phyloP scores from a whole-genome alignment of 2,888 invertebrate genomes.

The Drosophila neoperkinsi region DNA sequence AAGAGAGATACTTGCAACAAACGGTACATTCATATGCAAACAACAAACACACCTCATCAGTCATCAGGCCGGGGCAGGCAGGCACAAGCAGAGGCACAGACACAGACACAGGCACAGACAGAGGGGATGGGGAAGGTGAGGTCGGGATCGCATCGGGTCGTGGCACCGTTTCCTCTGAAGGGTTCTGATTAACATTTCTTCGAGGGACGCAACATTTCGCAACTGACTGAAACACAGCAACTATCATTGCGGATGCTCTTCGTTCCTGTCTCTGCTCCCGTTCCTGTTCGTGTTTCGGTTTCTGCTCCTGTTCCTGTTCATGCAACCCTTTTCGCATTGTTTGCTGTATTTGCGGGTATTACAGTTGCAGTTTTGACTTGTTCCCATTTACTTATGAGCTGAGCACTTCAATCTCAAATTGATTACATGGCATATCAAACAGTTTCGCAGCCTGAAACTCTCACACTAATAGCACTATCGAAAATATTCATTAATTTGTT shows the following conservation, averaged over 20 bases:
- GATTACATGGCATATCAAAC: background rate
- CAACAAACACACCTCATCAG: slow-evolving; percentile 61
- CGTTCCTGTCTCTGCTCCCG: slow-evolving; percentile 3
- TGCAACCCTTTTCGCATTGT: slow-evolving; percentile 19
- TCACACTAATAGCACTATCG: background rate
- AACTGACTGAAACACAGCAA: slow-evolving; percentile 27
- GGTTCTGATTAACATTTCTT: slow-evolving; percentile 47
- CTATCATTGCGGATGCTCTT: slow-evolving; percentile 28
- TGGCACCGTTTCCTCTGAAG: slow-evolving; percentile 29
- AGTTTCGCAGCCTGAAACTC: background rate
- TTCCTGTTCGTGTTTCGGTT: slow-evolving; percentile 2
- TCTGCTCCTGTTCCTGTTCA: slow-evolving; percentile 20
- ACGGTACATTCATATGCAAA: slow-evolving; percentile 68
- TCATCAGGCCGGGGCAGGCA: slow-evolving; percentile 26
- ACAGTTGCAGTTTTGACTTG: slow-evolving; percentile 45
- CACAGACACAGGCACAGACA: background rate
- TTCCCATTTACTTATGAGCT: slow-evolving; percentile 21
- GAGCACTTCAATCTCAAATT: slow-evolving; percentile 12
- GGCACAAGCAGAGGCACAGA: background rate
- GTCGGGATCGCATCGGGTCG: slow-evolving; percentile 50
- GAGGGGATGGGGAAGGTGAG: slow-evolving; percentile 18
- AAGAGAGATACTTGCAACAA: slow-evolving; percentile 65
- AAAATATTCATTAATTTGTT: background rate
- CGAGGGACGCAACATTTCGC: slow-evolving; percentile 5
- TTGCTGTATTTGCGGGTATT: slow-evolving; percentile 35